Evolutionary conservation across 2,888 invertebrate species (phyloP), one percentile per base, ranked within the genome.

Genomic region (Cephus spinipes): DNA sequence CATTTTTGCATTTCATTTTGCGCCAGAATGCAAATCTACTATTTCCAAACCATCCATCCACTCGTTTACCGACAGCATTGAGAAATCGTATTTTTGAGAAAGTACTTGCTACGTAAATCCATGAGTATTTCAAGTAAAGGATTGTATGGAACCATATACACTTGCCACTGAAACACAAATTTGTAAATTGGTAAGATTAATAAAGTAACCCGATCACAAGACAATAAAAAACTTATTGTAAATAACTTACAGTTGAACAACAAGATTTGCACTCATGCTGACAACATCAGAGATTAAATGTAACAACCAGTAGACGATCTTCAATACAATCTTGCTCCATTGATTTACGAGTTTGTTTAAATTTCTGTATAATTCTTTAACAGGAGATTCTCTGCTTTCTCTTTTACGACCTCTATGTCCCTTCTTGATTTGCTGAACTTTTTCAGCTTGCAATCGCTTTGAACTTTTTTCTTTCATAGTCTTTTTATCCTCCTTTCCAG

Each of bases 201-300:
- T 55, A 15, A 40, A 40, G 15, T 55, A 55, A 55, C 23, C 23
- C 2, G 1, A 55, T 55, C 0, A 9, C 9, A 55, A 23, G 55
- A 9, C 23, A 55, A 55, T 9, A 15, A 80, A 68, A 69, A 78
- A 74, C 69, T 77, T 32, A 33, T 30, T 68, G 55, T 71, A 55
- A 55, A 76, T 80, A 85, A 94, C 95, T 95, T 92, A 95, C 96
- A 95, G 92, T 89, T 96, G 95, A 91, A 95, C 93, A 77, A 94
- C 93, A 80, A 96, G 93, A 90, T 95, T 95, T 69, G 94, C 92
- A 89, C 96, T 97, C 93, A 97, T 95, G 79, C 95, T 95, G 84
- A 95, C 94, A 84, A 97, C 96, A 90, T 97, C 97, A 35, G 95
- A 96, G 34, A 97, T 93, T 85, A 97, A 92, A 92, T 95, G 95